Evolutionary conservation across 2,888 invertebrate genomes (phyloP), one percentile per base, ranked within the genome.

Genomic region (Dichetophora obliterata): DNA sequence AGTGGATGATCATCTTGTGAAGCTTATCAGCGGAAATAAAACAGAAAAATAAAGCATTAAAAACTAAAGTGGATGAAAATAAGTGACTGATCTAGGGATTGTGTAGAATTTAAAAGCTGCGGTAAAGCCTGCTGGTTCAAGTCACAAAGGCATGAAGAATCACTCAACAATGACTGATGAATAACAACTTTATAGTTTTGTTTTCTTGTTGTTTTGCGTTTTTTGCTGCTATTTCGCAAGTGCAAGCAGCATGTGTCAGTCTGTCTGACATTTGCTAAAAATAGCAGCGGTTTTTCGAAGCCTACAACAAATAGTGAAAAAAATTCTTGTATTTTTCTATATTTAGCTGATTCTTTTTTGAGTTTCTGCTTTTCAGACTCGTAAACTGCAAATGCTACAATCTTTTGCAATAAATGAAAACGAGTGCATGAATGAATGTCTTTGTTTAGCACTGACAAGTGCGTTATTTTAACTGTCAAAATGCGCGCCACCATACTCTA

Each of bases 381-480:
- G 2, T 5, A 63, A 24, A 19, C 8, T 66, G 19, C 34, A 19
- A 31, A 31, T 48, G 66, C 43, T 66, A 24, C 43, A 66, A 43
- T 43, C 43, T 43, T 43, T 43, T 43, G 66, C 9, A 48, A 48
- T 19, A 14, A 19, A 43, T 31, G 31, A 2, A 16, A 19, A 48
- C 22, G 66, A 24, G 9, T 6, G 52, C 3, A 50, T 54, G 70
- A 70, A 34, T 70, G 70, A 34, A 57, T 57, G 37, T 31, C 54
- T 34, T 70, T 70, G 34, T 70, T 34, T 37, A 22, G 6, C 52
- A 27, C 27, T 54, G 54, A 70, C 70, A 70, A 70, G 54, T 70
- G 54, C 70, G 31, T 70, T 34, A 19, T 70, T 70, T 70, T 34
- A 57, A 22, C 57, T 70, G 70, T 70, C 54, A 37, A 70, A 70